phyloP scores from a whole-genome alignment of 1,140 invertebrate genomes.

The Drosophila paulistorum region DNA sequence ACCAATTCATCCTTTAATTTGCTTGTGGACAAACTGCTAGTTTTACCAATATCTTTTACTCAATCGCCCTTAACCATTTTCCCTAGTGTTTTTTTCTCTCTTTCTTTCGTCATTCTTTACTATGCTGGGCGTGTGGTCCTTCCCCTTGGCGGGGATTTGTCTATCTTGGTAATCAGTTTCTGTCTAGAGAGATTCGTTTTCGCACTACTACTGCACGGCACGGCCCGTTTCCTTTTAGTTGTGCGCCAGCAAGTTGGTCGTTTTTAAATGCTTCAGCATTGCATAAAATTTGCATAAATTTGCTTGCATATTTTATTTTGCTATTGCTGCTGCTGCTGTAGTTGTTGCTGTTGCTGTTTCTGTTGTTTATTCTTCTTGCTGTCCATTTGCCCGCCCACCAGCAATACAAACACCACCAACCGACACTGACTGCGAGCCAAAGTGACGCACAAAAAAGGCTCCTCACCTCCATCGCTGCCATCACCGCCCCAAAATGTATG shows the following conservation, averaged over 20 bases:
- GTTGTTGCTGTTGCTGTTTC: constrained; percentile 32
- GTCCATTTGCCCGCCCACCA: constrained; percentile 59
- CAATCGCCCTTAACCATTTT: neutral
- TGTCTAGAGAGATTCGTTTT: constrained; percentile 39
- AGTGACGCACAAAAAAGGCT: constrained; percentile 20
- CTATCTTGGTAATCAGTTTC: constrained; percentile 45
- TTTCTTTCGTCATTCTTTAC: too few species aligned
- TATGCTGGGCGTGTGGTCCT: neutral
- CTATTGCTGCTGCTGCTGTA: constrained; percentile 35
- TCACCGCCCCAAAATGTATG: constrained; percentile 49
- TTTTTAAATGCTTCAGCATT: constrained; percentile 79
- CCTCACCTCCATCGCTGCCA: constrained; percentile 26
- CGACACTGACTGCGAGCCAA: neutral
- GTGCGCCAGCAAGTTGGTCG: constrained; percentile 47
- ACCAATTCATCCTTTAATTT: constrained; percentile 4
- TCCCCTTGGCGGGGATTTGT: neutral
- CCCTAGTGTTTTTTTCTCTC: neutral
- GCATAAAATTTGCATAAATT: constrained; percentile 80
- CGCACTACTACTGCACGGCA: neutral
- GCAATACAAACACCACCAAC: neutral
- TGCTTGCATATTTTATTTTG: constrained; percentile 72
- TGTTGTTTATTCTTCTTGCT: constrained; percentile 35
- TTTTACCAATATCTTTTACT: neutral
- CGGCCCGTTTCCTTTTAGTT: neutral
- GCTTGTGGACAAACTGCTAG: neutral